phyloP scores from a whole-genome alignment of 2,113 vertebrate genomes.

The Halcyon malimbica region DNA sequence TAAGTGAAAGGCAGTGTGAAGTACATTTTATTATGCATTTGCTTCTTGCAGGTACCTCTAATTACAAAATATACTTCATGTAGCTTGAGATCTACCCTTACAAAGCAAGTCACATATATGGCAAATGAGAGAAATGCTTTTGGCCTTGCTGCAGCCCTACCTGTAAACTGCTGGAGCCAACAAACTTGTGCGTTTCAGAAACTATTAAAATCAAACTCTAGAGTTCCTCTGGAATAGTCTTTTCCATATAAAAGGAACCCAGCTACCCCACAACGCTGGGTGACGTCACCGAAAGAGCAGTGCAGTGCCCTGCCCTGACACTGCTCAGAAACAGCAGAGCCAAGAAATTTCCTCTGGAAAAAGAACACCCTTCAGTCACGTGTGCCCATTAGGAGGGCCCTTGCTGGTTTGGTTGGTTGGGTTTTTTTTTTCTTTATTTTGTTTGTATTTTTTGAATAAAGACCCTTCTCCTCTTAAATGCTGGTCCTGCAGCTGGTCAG shows the following conservation, averaged over 20 bases:
- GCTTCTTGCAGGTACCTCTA: background rate
- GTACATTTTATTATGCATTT: background rate
- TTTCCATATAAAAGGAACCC: background rate
- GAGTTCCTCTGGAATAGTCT: background rate
- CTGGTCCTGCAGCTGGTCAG: background rate
- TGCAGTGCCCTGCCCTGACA: background rate
- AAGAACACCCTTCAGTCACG: background rate
- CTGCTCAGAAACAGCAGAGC: background rate
- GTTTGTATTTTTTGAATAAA: background rate
- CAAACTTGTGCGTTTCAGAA: background rate
- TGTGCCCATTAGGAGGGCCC: background rate
- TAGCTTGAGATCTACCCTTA: background rate
- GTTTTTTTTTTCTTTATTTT: background rate
- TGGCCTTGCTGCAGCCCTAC: background rate
- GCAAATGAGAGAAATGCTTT: background rate
- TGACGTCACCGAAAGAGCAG: background rate
- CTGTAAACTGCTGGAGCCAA: background rate
- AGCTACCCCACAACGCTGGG: accelerated
- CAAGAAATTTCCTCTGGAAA: background rate
- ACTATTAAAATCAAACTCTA: accelerated
- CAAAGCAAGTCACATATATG: accelerated
- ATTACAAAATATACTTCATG: background rate
- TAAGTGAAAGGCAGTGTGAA: background rate
- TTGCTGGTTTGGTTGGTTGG: background rate
- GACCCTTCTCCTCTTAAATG: background rate